phyloP scores from a whole-genome alignment of 2,797 vertebrate genomes.

The Pyrocephalus nanus region DNA sequence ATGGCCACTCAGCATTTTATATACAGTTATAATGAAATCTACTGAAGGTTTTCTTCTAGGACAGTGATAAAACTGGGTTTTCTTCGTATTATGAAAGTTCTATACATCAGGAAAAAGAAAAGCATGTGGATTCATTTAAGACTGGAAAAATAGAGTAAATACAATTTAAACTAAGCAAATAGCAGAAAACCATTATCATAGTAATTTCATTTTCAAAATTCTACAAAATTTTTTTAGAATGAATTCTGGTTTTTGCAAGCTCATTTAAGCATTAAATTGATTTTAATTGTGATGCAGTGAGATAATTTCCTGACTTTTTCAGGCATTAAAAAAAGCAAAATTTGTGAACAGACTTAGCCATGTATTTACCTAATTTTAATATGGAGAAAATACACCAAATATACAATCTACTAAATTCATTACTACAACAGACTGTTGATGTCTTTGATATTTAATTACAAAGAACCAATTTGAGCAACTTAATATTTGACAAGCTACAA shows the following conservation, averaged over 20 bases:
- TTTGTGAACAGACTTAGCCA: not conserved
- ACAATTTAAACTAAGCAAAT: not conserved
- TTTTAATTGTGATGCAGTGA: not conserved
- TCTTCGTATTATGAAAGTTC: not conserved
- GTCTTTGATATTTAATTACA: constrained; percentile 38
- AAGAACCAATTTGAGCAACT: constrained; percentile 2
- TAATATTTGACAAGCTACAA: constrained; percentile 34
- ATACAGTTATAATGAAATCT: not conserved
- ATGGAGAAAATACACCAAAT: not conserved
- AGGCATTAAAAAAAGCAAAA: not conserved
- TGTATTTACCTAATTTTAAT: constrained; percentile 19
- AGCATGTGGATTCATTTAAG: not conserved
- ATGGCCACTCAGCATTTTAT: not conserved
- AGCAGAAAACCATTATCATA: not conserved
- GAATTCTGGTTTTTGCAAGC: not conserved
- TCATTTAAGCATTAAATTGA: not conserved
- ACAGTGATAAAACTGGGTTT: not conserved
- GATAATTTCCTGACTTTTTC: not conserved
- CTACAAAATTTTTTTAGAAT: not conserved
- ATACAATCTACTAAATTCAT: not conserved
- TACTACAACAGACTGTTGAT: not conserved
- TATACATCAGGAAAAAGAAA: not conserved
- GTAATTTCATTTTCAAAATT: not conserved
- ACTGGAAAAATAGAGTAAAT: not conserved
- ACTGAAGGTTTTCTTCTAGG: not conserved